A percentile compares a stretch with the other conserved stretches of the same genome.
Conservation (phyloP, 2,888 invertebrate species). For the Lasiommata megera region DNA sequence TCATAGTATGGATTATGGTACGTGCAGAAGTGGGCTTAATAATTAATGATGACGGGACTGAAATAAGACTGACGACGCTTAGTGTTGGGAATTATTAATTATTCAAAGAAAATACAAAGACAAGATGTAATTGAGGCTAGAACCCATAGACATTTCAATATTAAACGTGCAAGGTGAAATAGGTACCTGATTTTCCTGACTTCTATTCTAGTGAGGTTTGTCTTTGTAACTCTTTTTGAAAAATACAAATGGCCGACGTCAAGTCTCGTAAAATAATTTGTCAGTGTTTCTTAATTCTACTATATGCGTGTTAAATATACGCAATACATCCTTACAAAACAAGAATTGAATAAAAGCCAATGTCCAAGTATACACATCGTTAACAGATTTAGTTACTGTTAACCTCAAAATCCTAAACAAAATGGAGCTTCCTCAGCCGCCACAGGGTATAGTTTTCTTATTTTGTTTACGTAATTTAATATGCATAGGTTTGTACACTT, state of each 20-base stretch:
- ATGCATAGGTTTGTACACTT: not conserved
- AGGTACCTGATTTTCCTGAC: too few relatives aligned
- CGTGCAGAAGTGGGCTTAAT: too few relatives aligned
- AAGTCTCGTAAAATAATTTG: constrained; percentile 16
- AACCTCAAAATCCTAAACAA: constrained; percentile 61
- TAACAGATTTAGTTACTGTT: constrained; percentile 33
- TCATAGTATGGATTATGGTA: too few relatives aligned
- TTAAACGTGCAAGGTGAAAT: too few relatives aligned
- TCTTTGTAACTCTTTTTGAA: not conserved
- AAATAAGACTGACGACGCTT: too few relatives aligned
- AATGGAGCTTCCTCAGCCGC: constrained; percentile 81
- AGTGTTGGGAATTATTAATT: too few relatives aligned
- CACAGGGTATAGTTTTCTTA: constrained; percentile 74
- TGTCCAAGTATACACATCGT: constrained; percentile 12
- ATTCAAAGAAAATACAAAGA: too few relatives aligned
- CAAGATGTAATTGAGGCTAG: too few relatives aligned
- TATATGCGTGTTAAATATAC: constrained; percentile 18
- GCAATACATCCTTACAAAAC: constrained; percentile 5
- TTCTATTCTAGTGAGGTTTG: too few relatives aligned
- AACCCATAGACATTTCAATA: too few relatives aligned
- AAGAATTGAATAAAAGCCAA: constrained; percentile 9
- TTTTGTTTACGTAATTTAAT: not conserved
- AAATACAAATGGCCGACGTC: constrained; percentile 26
- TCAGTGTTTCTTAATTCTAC: constrained; percentile 7
- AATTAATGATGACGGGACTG: too few relatives aligned